Percentiles rank a stretch among this genome's conserved stretches.
phyloP scores from a whole-genome alignment of 2,113 vertebrate genomes.

The Melanostigma gelatinosum region DNA sequence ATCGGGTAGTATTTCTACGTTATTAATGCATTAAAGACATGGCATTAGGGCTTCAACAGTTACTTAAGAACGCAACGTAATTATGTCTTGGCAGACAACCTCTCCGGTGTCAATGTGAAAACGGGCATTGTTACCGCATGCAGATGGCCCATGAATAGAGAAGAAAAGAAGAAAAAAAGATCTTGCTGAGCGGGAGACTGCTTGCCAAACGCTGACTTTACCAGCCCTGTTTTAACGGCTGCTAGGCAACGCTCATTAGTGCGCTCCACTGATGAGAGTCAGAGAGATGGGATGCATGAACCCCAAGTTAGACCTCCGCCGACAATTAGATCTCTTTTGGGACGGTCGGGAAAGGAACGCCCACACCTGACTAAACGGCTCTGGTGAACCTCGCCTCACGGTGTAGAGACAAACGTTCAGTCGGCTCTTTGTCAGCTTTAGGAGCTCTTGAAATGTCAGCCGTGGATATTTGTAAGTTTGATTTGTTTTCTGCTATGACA shows the following conservation, averaged over 20 bases:
- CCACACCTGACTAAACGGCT: constrained; percentile 18
- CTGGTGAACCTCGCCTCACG: not conserved
- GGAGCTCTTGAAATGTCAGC: not conserved
- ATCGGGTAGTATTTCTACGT: not conserved
- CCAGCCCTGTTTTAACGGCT: constrained; percentile 74
- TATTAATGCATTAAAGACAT: constrained; percentile 32
- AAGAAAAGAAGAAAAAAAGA: constrained; percentile 64
- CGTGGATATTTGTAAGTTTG: not conserved
- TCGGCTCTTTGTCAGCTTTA: not conserved
- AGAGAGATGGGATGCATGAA: constrained; percentile 46
- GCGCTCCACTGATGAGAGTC: constrained; percentile 43
- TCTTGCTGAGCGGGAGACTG: constrained; percentile 54
- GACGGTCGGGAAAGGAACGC: constrained; percentile 2
- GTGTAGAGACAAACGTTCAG: not conserved
- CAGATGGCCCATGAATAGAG: constrained; percentile 81
- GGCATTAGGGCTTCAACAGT: constrained; percentile 30
- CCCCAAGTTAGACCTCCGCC: constrained; percentile 47
- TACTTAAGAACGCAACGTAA: constrained; percentile 65
- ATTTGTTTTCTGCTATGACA: too few species aligned
- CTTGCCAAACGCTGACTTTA: constrained; percentile 69
- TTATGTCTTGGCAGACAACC: constrained; percentile 60
- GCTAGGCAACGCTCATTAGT: constrained; percentile 81
- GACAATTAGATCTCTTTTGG: constrained; percentile 42
- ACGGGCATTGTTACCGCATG: constrained; percentile 63
- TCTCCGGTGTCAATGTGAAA: constrained; percentile 69